Base-by-base conservation (phyloP, 2,113 vertebrate genomes). In the Triplophysa tibetana region DNA sequence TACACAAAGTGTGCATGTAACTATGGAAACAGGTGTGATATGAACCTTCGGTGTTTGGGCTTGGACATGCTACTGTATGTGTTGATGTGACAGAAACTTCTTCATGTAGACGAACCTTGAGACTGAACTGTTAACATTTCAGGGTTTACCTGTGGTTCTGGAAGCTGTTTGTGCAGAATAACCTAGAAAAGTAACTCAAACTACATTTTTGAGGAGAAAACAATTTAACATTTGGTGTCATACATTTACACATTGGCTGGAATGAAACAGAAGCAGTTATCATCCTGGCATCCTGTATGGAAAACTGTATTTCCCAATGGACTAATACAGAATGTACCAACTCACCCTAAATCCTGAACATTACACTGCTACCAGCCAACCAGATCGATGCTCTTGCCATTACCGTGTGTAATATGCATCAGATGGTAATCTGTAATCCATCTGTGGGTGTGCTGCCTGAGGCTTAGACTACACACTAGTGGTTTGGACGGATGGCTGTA, bases 21-120 rank as follows among this genome's bases (percentile, higher is more conserved):
- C 70, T 74, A 74, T 72, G 52, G 70, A 58, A 61, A 74, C 54
- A 61, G 38, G 19, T 58, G 33, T 74, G 13, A 61, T 74, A 43
- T 29, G 41, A 61, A 61, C n/a, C 54, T 74, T 13, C 10, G n/a
- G 19, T 61, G 13, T 60, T 60, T 9, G 26, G 9, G 52, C 11
- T 72, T 54, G 54, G 54, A 41, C 33, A 33, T n/a, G 33, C 70
- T 74, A 33, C 4, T 33, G 29, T 33, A 54, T 54, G 17, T 33
- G n/a, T n/a, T 48, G 21, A n/a, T 54, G 17, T 33, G 26, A 45
- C 9, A 11, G 43, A 45, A 12, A 9, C 43, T 9, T 45, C 43
- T 45, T 26, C 48, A 12, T 54, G n/a, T n/a, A 43, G n/a, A 73
- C 26, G 23, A 16, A 1, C 23, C 16, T 70, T 70, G 10, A 10